A percentile compares a stretch with the other conserved stretches of the same genome.
Conservation (phyloP, 2,888 invertebrate genomes). For the Conops quadrifasciatus region DNA sequence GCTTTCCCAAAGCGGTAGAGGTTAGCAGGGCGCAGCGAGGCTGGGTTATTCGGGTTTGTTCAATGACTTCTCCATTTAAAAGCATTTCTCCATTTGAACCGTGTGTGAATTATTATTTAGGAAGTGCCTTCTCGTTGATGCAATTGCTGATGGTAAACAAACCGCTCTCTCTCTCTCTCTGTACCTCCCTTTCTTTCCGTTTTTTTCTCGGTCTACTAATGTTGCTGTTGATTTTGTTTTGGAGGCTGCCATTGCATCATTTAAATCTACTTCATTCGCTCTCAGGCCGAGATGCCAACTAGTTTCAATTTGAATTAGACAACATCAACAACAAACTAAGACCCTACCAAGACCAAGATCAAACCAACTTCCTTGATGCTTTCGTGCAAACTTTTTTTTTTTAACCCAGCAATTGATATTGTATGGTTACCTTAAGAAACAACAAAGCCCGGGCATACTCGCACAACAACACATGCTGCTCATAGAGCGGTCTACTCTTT, state of each 20-base stretch:
- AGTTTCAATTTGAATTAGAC: conserved; percentile 25
- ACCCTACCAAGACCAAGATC: background rate
- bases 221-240: background rate
- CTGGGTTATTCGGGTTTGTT: background rate
- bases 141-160: background rate
- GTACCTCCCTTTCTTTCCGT: background rate
- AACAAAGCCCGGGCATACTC: too few relatives aligned
- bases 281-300: conserved; percentile 24
- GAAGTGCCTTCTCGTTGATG: background rate
- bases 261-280: conserved; percentile 32
- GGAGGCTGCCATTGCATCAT: conserved; percentile 10
- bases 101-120: conserved; percentile 35
- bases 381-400: background rate
- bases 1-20: too few relatives aligned
- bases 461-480: too few relatives aligned
- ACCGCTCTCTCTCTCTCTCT: background rate
- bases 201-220: background rate
- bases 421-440: too few relatives aligned
- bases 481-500: too few relatives aligned
- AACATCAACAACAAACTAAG: background rate
- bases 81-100: conserved; percentile 12
- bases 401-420: too few relatives aligned
- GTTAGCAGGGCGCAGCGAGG: background rate
- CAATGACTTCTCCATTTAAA: background rate
- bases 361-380: background rate